Evolutionary conservation across 2,797 vertebrate genomes (phyloP), one percentile per base, ranked within the genome.

Genomic region (Poecilia picta): DNA sequence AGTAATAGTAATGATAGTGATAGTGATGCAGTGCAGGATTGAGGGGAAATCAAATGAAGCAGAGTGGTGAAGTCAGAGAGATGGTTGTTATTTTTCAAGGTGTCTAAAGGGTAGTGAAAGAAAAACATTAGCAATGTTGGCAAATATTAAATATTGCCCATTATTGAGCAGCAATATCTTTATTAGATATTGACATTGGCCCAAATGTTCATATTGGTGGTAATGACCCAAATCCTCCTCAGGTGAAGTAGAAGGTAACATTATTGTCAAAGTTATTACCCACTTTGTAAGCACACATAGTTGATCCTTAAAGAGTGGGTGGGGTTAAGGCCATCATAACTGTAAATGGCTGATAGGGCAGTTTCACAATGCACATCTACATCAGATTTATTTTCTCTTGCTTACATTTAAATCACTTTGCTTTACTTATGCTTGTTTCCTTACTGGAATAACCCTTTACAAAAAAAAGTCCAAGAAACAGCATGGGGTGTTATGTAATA

Each of bases 401-500:
- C 11, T n/a, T 13, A 43, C 23, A 43, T 68, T 20, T 39, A 23
- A 11, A 41, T 70, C 2, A 25, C 12, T 43, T n/a, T 68, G 20
- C 23, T 70, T 70, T 15, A 41, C 20, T 11, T 25, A 10, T 25
- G 23, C 66, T 70, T 25, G 10, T 41, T 43, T 28, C 23, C 66
- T 70, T 43, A 12, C 23, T 43, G 4, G 13, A 70, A 70, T 43
- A 23, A 41, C 66, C 13, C 36, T 43, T 70, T 23, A 70, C 39
- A 3, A 5, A 80, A 80, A 76, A 75, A 16, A 41, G 71, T 78
- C 76, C 78, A 89, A 87, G 55, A 83, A 78, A 18, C 87, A 81
- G 72, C 74, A 87, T 55, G 73, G 74, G 72, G 73, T 71, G 41
- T 92, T 89, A 85, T 87, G 82, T 80, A 90, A 90, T 76, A 73